Evolutionary conservation across 2,888 invertebrate species (phyloP), one percentile per base, ranked within the genome.

Genomic region (Alcis repandata): DNA sequence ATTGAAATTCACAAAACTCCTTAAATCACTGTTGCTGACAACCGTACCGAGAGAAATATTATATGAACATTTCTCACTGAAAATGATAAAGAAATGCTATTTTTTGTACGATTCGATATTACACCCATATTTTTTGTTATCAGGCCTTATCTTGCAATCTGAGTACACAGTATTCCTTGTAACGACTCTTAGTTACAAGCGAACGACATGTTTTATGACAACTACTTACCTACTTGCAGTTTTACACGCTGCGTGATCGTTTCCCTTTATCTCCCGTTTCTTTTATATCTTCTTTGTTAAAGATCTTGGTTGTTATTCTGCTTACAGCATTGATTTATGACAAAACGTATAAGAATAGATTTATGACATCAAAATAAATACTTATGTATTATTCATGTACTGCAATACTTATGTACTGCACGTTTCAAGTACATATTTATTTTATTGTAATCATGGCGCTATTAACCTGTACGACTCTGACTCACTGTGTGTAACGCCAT

Each of bases 91-190:
- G 20, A 69, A 70, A 69, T 20, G 33, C 58, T 63, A 75, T 76
- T 76, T 85, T 80, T 79, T 72, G 75, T 81, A 74, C 78, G 61
- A 74, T 75, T 80, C 76, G 76, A 80, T 82, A 80, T 71, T 62
- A 67, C 74, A 71, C 73, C 66, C 75, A 48, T 63, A 62, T 64
- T 64, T 59, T 67, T 68, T 62, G 72, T 78, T 88, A 88, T 90
- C 88, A 75, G 51, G 38, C 63, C 67, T 80, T 89, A 90, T 90
- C 90, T 79, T 71, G 77, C 85, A 89, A 91, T 90, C 90, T 86
- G 85, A 78, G 75, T 81, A 88, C 88, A 86, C 79, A 81, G 76
- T 85, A 86, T 85, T 84, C 80, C 85, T 82, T 89, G 89, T 90
- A 86, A 85, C 85, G 80, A 84, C 76, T 70, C 74, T 81, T 76